Evolutionary conservation across 2,888 invertebrate species (phyloP), one percentile per base, ranked within the genome.

Genomic region (Pharmacophagus antenor): DNA sequence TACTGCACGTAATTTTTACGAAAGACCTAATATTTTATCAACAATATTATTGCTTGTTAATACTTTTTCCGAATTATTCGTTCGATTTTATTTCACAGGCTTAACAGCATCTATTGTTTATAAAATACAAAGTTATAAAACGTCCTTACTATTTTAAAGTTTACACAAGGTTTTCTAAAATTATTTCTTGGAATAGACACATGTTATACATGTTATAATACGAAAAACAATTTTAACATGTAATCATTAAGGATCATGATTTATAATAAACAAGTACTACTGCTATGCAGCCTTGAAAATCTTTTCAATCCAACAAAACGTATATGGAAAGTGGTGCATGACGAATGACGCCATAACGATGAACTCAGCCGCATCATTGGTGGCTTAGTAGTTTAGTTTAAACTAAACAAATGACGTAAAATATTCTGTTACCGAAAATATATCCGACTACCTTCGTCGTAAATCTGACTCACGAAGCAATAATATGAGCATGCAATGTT

Each of bases 401-500:
- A 58, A 58, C 54, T 49, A 59, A 41, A 54, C 58, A 59, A 49
- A 49, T 59, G 54, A 59, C 54, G 58, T 54, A 21, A 54, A 51
- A 53, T 18, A 31, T 25, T 10, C 23, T 23, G 48, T 12, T 44
- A 27, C 41, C 48, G 58, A 59, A 54, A 58, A 54, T 53, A 49
- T 54, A 18, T 37, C 49, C 12, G 27, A 31, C 44, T 37, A 55
- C 55, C 55, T 55, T 20, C 27, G 22, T 17, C 10, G n/a, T 23
- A 23, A 47, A 55, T 47, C 31, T 54, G 55, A 55, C 47, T 55
- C 55, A 46, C 21, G n/a, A 6, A 6, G 27, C 25, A 20, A 27
- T 23, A 46, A 22, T 17, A 53, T 25, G 22, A 20, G 21, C 41
- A 8, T 31, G 20, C 18, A 51, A 37, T 25, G 27, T 50, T 5